Base-by-base conservation (phyloP, 2,888 invertebrate genomes). In the Gasteruption jaculator region DNA sequence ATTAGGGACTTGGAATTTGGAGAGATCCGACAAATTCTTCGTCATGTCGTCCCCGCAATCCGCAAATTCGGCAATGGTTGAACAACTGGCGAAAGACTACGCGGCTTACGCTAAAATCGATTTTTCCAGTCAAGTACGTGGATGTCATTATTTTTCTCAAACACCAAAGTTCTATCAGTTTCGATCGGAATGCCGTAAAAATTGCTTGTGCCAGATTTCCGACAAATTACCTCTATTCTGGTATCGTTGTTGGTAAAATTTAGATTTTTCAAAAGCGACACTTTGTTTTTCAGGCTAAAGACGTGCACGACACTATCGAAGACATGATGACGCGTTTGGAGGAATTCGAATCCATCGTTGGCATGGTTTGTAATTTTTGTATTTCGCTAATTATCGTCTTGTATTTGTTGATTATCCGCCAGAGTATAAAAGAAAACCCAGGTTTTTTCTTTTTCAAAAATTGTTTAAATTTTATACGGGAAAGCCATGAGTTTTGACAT, bases 261-360 rank as follows among this genome's bases (percentile, higher is more conserved):
- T 20, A 32, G 8, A 29, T 29, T 29, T 8, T 29, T 29, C 6
- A 29, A 8, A 6, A n/a, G n/a, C n/a, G n/a, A n/a, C n/a, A n/a
- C n/a, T n/a, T n/a, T n/a, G n/a, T n/a, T n/a, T 58, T 58, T 10
- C 47, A 72, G 71, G 53, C 69, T 41, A 62, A 57, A 48, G 55
- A 51, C 36, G 57, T 70, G 20, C 61, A 65, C 18, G 66, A 70
- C 16, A 56, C 62, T 2, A 57, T 71, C 12, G 71, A 72, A 34
- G 72, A 72, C 46, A 69, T 71, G 56, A 60, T 72, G 52, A 66
- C 66, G 36, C 58, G 71, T n/a, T 52, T 72, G 12, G 72, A 72
- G 50, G 72, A 72, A 48, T 71, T 71, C 44, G 67, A 67, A 38
- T 71, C 68, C 3, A 63, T 72, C 22, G 58, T 69, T 38, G 61